phyloP scores from a whole-genome alignment of 2,888 invertebrate species.

The Beris morrisii region DNA sequence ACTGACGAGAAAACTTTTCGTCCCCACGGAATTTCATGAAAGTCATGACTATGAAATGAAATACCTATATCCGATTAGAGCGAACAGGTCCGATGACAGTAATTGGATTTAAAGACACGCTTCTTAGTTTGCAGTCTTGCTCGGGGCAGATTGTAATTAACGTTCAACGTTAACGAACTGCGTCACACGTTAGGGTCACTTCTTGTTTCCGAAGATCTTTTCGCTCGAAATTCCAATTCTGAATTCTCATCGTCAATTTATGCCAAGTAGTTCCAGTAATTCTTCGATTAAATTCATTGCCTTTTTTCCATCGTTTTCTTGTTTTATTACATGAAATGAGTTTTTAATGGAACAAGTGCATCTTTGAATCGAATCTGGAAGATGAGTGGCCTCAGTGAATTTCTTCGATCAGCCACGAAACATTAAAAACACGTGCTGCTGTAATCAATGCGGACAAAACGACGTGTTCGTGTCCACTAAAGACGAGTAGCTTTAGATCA shows the following conservation, averaged over 20 bases:
- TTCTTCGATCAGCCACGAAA: no score
- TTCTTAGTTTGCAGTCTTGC: neutral
- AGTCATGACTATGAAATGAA: no score
- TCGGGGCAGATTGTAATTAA: slow-evolving; percentile 10
- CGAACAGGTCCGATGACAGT: slow-evolving; percentile 16
- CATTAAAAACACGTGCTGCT: no score
- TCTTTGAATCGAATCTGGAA: no score
- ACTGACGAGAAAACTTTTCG: no score
- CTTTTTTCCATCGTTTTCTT: slow-evolving; percentile 15
- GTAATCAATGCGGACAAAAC: no score
- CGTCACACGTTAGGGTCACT: neutral
- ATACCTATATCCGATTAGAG: slow-evolving; percentile 19
- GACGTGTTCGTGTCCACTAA: neutral
- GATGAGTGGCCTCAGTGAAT: no score
- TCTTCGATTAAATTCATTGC: slow-evolving; percentile 7
- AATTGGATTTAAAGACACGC: slow-evolving; percentile 19
- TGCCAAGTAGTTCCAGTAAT: slow-evolving; percentile 18
- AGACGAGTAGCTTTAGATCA: slow-evolving; percentile 22
- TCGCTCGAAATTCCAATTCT: slow-evolving; percentile 8
- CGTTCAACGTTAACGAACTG: neutral
- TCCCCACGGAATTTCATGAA: no score
- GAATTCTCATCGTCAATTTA: slow-evolving; percentile 20
- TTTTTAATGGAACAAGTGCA: slow-evolving; percentile 1
- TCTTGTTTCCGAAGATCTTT: no score
- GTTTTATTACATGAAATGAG: slow-evolving; percentile 19